These are phyloP conservation scores for Pegoplata infirma DNA, from an alignment of 2,888 invertebrate genomes.

Conservation along the genomic window DNA sequence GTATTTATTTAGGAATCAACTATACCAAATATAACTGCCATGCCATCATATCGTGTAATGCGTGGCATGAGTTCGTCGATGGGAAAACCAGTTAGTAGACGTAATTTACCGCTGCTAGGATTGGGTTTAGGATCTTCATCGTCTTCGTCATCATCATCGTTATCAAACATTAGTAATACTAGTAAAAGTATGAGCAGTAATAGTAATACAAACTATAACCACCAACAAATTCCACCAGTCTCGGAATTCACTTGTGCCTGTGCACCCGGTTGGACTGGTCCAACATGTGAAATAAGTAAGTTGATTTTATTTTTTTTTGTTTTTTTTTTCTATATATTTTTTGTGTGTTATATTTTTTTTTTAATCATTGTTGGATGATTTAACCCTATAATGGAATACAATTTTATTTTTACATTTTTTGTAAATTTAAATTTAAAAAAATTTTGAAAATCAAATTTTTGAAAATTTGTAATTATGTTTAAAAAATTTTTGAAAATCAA, in stretches of 20 bases:
- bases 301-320: constrained; percentile 62
- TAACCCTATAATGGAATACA: not conserved
- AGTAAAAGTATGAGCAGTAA: constrained; percentile 41
- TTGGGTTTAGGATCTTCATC: constrained; percentile 67
- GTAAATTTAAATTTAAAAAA: no score
- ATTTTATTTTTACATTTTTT: not conserved
- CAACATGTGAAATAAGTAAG: constrained; percentile 87
- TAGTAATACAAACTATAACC: constrained; percentile 61
- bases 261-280: constrained; percentile 90
- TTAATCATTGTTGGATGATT: not conserved
- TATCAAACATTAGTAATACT: constrained; percentile 46
- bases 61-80: constrained; percentile 78
- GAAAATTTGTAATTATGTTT: no score
- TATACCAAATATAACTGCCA: constrained; percentile 69
- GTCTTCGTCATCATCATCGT: constrained; percentile 66
- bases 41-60: constrained; percentile 83
- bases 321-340: constrained; percentile 13
- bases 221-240: constrained; percentile 70
- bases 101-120: constrained; percentile 71
- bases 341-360: constrained; percentile 25
- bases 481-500: no score
- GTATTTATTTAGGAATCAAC: constrained; percentile 62
- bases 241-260: constrained; percentile 88
- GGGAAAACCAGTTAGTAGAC: constrained; percentile 77
- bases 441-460: no score